Percentiles rank a stretch among this genome's conserved stretches.
phyloP scores from a whole-genome alignment of 2,797 vertebrate species.

The Poecilia picta region DNA sequence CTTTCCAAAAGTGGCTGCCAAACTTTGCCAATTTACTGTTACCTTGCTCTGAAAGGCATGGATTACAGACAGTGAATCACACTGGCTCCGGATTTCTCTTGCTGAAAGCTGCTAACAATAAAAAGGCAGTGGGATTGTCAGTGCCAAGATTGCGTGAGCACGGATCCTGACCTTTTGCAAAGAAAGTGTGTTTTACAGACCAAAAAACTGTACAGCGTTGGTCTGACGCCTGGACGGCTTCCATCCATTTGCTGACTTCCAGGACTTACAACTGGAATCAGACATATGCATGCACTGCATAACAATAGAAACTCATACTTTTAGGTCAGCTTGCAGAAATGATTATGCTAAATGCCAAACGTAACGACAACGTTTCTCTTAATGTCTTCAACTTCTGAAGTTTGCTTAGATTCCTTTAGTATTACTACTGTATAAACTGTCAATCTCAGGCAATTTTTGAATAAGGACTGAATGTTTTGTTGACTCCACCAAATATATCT shows the following conservation, averaged over 20 bases:
- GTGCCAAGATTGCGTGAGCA: conserved; percentile 23
- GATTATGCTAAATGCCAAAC: not conserved
- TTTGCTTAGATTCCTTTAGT: not conserved
- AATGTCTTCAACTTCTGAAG: not conserved
- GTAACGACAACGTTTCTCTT: not conserved
- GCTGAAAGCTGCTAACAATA: conserved; percentile 10
- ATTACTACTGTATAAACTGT: not conserved
- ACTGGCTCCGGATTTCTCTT: conserved; percentile 6
- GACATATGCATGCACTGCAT: not conserved
- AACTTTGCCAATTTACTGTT: conserved; percentile 15
- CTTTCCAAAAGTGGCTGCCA: conserved; percentile 25
- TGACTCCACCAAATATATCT: not conserved
- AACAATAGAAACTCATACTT: not conserved
- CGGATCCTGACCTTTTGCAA: conserved; percentile 45
- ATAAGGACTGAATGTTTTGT: not conserved
- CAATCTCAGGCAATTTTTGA: not conserved
- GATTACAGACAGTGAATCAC: conserved; percentile 11
- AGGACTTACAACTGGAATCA: conserved; percentile 6
- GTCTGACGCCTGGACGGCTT: conserved; percentile 5
- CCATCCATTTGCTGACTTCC: conserved; percentile 26
- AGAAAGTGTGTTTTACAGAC: conserved; percentile 35
- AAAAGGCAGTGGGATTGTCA: conserved; percentile 14
- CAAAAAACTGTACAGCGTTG: conserved; percentile 21
- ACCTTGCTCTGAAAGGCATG: conserved; percentile 13
- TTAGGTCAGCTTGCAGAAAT: not conserved